These are phyloP conservation scores for Ceratina japonica DNA, from an alignment of 1,140 invertebrate species.

Conservation along the genomic window DNA sequence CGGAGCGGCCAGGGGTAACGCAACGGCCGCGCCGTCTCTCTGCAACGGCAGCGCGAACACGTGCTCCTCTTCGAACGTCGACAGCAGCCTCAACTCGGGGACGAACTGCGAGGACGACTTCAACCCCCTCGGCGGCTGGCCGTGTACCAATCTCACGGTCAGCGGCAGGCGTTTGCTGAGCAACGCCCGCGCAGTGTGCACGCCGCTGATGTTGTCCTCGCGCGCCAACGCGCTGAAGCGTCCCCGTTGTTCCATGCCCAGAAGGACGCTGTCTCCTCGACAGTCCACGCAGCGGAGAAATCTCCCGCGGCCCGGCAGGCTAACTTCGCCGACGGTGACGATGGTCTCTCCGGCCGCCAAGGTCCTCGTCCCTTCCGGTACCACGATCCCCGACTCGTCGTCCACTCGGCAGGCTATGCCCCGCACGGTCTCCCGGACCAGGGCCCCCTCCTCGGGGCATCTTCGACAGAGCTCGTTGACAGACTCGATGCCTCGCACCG, in stretches of 20 bases:
- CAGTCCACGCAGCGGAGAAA: conserved; percentile 92
- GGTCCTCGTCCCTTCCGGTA: conserved; percentile 87
- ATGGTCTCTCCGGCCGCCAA: conserved; percentile 86
- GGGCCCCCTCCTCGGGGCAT: conserved; percentile 87
- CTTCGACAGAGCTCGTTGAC: conserved; percentile 90
- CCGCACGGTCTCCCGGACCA: conserved; percentile 92
- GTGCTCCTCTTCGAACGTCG: conserved; percentile 90
- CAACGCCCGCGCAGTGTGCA: conserved; percentile 92
- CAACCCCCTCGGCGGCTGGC: conserved; percentile 88
- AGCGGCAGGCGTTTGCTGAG: conserved; percentile 93
- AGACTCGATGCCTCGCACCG: conserved; percentile 92
- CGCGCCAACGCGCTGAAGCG: conserved; percentile 94
- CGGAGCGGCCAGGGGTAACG: conserved; percentile 91
- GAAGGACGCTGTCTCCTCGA: conserved; percentile 89
- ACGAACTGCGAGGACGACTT: conserved; percentile 90
- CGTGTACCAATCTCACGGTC: conserved; percentile 93
- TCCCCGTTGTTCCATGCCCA: conserved; percentile 91
- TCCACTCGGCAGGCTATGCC: conserved; percentile 87
- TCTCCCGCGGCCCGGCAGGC: conserved; percentile 83
- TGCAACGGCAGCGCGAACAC: conserved; percentile 91
- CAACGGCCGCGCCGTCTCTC: conserved; percentile 87
- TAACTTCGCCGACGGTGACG: conserved; percentile 85
- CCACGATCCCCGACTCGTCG: conserved; percentile 81
- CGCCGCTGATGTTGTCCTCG: conserved; percentile 95
- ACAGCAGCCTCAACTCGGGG: conserved; percentile 89